Evolutionary conservation across 2,888 invertebrate species (phyloP), one percentile per base, ranked within the genome.

Genomic region (Romanomermis culicivorax): DNA sequence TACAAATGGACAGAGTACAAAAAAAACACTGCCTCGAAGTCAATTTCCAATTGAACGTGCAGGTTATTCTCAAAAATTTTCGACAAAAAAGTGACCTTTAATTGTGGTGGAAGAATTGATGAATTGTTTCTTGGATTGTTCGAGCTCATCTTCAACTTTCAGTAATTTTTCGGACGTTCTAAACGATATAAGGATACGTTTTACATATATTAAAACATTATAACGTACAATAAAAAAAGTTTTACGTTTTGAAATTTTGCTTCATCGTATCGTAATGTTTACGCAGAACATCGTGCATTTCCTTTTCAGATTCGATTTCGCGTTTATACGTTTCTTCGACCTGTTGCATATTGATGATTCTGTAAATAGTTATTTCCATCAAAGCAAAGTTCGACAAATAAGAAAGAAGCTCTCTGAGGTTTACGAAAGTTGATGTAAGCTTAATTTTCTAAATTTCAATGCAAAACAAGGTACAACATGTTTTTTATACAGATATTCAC

Each of bases 211-310:
- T 36, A 7, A 36, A 36, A 11, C 11, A 36, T 36, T 7, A 36
- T 11, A 36, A 36, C 47, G n/a, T 17, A n/a, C 7, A 45, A 23
- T n/a, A 7, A 45, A 23, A 23, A 45, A 20, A 7, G 11, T 17
- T 68, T 62, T 60, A 69, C 68, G 60, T 60, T 51, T 67, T 65
- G 59, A 67, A 65, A 55, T 70, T 68, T 50, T 67, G 64, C 57
- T 68, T 69, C 11, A 70, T 62, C 23, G 64, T 63, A 49, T 67
- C 66, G 52, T 67, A 65, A 52, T 68, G 67, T 59, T 66, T 64
- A 56, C 66, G 63, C 26, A 69, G 58, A 60, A 67, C 64, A 29
- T 68, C 66, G 56, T 69, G 66, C 65, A 69, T 66, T 56, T 68
- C 68, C 25, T 60, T 51, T 51, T 68, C 56, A 1, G 69, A 63